Percentiles rank a stretch among this genome's conserved stretches.
phyloP scores from a whole-genome alignment of 1,140 invertebrate species.

The Euschistus heros region DNA sequence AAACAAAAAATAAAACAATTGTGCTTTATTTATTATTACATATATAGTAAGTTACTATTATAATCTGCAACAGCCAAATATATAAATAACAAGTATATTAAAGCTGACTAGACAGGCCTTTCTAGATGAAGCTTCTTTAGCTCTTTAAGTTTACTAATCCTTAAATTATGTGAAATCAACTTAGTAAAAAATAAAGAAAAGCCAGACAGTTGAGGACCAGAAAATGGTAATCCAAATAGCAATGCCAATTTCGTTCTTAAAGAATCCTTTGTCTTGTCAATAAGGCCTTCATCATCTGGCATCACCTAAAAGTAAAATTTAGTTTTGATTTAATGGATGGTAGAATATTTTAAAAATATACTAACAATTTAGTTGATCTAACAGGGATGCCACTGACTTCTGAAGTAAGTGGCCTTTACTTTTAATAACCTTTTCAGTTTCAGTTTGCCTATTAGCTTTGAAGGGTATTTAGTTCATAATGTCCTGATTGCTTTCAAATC shows the following conservation, averaged over 20 bases:
- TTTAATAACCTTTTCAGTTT: not conserved
- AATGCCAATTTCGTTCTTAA: conserved; percentile 18
- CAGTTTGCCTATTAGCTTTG: not conserved
- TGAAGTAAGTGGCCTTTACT: not conserved
- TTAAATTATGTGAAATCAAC: no score
- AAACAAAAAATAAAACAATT: conserved; percentile 1
- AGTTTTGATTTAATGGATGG: not conserved
- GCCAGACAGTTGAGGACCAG: not conserved
- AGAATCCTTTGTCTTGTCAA: conserved; percentile 7
- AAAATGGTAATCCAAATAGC: conserved; percentile 15
- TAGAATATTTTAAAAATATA: not conserved
- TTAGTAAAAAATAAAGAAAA: not conserved
- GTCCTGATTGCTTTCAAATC: no score
- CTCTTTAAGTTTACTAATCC: conserved; percentile 1
- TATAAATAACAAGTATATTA: not conserved
- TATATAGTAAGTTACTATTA: not conserved
- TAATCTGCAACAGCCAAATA: conserved; percentile 4
- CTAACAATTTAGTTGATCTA: not conserved
- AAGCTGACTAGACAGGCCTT: not conserved
- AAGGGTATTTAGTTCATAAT: not conserved
- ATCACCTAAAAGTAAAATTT: conserved; percentile 20
- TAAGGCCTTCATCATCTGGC: conserved; percentile 18
- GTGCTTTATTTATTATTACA: conserved; percentile 1
- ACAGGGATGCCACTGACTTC: not conserved
- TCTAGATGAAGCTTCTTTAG: not conserved